Evolutionary conservation across 2,888 invertebrate species (phyloP).

Genomic region (Zygothrica quintamaculata): DNA sequence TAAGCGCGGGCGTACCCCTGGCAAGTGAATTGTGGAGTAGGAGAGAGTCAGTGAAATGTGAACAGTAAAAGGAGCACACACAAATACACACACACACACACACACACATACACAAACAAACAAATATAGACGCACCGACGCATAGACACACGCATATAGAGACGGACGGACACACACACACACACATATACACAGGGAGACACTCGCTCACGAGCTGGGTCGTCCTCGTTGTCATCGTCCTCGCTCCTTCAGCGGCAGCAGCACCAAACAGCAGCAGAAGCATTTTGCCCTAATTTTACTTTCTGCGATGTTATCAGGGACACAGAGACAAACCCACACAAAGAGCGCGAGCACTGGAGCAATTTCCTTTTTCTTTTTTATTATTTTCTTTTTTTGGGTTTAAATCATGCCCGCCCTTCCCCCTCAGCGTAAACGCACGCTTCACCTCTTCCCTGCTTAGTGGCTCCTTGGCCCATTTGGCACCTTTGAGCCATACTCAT

Average conservation of each 20-base stretch:
- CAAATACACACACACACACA: conserved; percentile 8
- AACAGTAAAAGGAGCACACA: conserved; percentile 19
- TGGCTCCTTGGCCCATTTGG: not conserved
- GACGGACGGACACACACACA: conserved; percentile 14
- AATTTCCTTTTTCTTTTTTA: conserved; percentile 41
- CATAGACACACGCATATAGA: conserved; percentile 9
- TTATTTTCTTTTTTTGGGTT: conserved; percentile 20
- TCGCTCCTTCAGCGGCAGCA: conserved; percentile 27
- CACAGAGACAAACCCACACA: conserved; percentile 38
- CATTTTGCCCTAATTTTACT: conserved; percentile 79
- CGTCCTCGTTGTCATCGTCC: conserved; percentile 18
- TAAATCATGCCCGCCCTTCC: conserved; percentile 26
- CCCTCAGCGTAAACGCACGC: conserved; percentile 3
- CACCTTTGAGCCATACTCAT: not conserved
- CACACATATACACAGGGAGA: not conserved
- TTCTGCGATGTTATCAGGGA: conserved; percentile 77
- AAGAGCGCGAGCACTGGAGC: conserved; percentile 42
- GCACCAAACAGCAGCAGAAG: conserved; percentile 40
- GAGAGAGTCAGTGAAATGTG: not conserved
- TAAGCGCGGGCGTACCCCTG: conserved; percentile 37
- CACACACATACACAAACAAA: conserved; percentile 6
- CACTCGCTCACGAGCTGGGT: conserved; percentile 32
- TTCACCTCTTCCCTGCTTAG: too few species aligned
- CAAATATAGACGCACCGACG: conserved; percentile 32
- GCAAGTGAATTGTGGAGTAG: conserved; percentile 5